A percentile compares a stretch with the other conserved stretches of the same genome.
Conservation (phyloP, 30 jellyfish, hydroid and myxozoan species). For the Chrysaora quinquecirrha region DNA sequence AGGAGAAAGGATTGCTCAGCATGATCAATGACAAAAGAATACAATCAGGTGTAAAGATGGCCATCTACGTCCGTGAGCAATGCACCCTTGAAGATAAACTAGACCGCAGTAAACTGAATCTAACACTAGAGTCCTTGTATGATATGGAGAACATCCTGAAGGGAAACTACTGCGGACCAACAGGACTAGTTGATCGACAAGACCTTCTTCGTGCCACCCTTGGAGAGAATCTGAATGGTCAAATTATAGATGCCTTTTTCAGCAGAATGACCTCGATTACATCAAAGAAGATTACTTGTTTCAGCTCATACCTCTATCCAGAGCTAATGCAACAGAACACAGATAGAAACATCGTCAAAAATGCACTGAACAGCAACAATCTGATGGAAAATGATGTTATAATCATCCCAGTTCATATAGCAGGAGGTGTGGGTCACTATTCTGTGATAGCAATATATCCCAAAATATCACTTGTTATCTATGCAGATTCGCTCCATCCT, state of each 20-base stretch:
- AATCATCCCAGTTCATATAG: neutral
- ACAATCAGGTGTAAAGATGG: neutral
- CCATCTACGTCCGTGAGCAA: neutral
- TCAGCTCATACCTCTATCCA: neutral
- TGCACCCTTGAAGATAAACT: neutral
- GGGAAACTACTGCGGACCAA: neutral
- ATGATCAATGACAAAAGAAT: neutral
- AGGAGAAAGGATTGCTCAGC: neutral
- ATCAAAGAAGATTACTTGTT: neutral
- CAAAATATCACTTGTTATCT: neutral
- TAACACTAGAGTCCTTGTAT: neutral
- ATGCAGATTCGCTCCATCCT: neutral
- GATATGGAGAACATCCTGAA: neutral
- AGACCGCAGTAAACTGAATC: neutral
- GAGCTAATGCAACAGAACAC: neutral
- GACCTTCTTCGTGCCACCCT: neutral
- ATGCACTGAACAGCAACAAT: neutral
- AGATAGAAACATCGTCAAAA: neutral
- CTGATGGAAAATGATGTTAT: neutral
- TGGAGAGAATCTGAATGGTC: neutral
- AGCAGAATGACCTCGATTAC: neutral
- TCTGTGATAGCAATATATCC: neutral
- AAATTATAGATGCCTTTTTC: neutral
- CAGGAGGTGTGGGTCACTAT: neutral
- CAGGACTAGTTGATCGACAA: neutral